Conservation (phyloP, 2,113 vertebrate species). For the Sminthopsis crassicaudata region DNA sequence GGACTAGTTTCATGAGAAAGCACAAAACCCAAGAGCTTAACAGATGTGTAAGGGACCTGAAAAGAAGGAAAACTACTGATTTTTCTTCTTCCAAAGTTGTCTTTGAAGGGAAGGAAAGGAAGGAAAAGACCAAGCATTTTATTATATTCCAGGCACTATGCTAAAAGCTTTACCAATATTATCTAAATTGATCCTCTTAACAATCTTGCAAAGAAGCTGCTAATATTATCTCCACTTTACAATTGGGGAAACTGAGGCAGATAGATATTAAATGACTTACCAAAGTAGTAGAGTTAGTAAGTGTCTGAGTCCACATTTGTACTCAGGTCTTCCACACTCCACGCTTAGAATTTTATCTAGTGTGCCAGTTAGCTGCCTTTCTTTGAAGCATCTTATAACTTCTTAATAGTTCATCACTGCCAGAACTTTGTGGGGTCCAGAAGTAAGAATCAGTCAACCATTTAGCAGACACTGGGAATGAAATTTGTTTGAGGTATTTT, state of each 20-base stretch:
- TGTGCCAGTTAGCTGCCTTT: not conserved
- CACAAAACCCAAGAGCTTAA: not conserved
- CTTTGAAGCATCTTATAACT: not conserved
- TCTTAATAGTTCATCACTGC: not conserved
- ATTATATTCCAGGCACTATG: not conserved
- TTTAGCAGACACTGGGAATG: not conserved
- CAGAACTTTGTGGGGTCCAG: not conserved
- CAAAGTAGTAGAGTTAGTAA: not conserved
- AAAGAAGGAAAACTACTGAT: not conserved
- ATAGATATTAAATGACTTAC: not conserved
- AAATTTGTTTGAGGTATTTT: conserved; percentile 9
- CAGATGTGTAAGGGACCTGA: not conserved
- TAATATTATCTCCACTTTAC: not conserved
- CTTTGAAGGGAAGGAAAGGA: not conserved
- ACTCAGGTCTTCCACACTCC: not conserved
- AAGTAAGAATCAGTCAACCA: not conserved
- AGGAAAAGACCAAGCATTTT: not conserved
- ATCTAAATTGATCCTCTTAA: not conserved
- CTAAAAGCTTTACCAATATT: not conserved
- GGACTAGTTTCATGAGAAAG: not conserved
- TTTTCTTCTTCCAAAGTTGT: not conserved
- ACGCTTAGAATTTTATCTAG: not conserved
- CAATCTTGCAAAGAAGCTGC: not conserved
- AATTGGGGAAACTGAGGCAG: not conserved
- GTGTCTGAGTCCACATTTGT: not conserved